A percentile compares a stretch with the other conserved stretches of the same genome.
Conservation (phyloP, 2,888 invertebrate species). For the Standfussiana lucernea region DNA sequence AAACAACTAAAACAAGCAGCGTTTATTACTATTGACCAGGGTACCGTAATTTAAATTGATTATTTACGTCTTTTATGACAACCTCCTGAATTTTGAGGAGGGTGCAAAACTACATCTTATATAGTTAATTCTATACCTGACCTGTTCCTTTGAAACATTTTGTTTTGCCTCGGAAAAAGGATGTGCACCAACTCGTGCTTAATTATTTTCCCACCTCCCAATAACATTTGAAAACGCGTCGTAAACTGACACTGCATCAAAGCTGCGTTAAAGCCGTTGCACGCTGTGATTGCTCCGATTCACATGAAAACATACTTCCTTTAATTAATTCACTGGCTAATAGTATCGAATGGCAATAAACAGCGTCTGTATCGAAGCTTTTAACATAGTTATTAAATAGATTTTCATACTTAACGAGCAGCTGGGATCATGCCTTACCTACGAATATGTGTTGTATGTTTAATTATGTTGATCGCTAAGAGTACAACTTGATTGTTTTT, state of each 20-base stretch:
- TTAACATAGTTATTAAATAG: conserved; percentile 66
- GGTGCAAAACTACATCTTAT: too few species aligned
- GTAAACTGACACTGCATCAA: conserved; percentile 80
- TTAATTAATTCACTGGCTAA: conserved; percentile 74
- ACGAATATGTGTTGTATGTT: conserved; percentile 49
- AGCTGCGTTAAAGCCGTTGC: conserved; percentile 70
- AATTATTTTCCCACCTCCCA: conserved; percentile 70
- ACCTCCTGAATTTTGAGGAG: too few species aligned
- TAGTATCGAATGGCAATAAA: conserved; percentile 73
- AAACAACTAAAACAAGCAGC: too few species aligned
- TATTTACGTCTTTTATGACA: too few species aligned
- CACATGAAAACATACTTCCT: conserved; percentile 72
- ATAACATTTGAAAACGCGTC: conserved; percentile 72
- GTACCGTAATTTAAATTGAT: too few species aligned
- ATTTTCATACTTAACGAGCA: conserved; percentile 62
- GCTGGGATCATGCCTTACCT: conserved; percentile 45
- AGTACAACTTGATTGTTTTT: conserved; percentile 63
- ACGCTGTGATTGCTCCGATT: conserved; percentile 68
- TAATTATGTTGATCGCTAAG: conserved; percentile 48
- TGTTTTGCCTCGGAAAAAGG: not conserved
- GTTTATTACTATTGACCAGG: too few species aligned
- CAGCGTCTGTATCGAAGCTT: conserved; percentile 66
- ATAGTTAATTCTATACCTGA: too few species aligned
- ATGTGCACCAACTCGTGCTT: conserved; percentile 49
- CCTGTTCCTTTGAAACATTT: not conserved